Base-by-base conservation (phyloP, 2,797 vertebrate genomes). In the Loris lydekkerianus region DNA sequence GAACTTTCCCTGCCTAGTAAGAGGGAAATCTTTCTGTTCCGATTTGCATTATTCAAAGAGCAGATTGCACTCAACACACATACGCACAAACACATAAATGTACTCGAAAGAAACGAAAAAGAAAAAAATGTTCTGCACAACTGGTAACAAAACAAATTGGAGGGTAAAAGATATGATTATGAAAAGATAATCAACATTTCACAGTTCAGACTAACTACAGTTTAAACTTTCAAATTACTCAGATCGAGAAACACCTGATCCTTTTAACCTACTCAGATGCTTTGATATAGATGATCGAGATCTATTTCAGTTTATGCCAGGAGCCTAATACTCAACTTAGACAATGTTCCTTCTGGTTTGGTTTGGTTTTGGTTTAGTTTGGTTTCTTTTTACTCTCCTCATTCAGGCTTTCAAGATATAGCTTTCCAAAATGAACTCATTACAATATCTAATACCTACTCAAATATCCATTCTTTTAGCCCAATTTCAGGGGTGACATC, bases 11-110 rank as follows among this genome's bases (percentile, higher is more conserved):
- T 69, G 69, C n/a, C 56, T 60, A 21, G 6, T 80, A 65, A 93
- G 75, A 90, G 73, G 34, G 46, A 60, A 80, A 73, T 63, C 82
- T 93, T 84, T 87, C 89, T 95, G 82, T 75, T 73, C 82, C 7
- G 7, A 72, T 72, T 21, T 75, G 53, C 94, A 81, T 90, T 65
- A 94, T 56, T 89, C 77, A 87, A 96, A 94, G 67, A 91, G 69
- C 84, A 93, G 77, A 60, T 14, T 84, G 77, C 60, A 84, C 90
- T 95, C 70, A 73, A 91, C 1, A 17, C 40, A 43, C 31, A 46
- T 11, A 18, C 80, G 69, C 10, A 2, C 11, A 86, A 5, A 77
- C n/a, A 83, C 29, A 65, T 73, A 65, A 63, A 93, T 1, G 13
- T 34, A 69, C 43, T 76, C 25, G 15, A 70, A 49, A 82, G 40